Evolutionary conservation across 2,113 vertebrate genomes (phyloP), one percentile per base, ranked within the genome.

Genomic region (Orthonyx spaldingii): DNA sequence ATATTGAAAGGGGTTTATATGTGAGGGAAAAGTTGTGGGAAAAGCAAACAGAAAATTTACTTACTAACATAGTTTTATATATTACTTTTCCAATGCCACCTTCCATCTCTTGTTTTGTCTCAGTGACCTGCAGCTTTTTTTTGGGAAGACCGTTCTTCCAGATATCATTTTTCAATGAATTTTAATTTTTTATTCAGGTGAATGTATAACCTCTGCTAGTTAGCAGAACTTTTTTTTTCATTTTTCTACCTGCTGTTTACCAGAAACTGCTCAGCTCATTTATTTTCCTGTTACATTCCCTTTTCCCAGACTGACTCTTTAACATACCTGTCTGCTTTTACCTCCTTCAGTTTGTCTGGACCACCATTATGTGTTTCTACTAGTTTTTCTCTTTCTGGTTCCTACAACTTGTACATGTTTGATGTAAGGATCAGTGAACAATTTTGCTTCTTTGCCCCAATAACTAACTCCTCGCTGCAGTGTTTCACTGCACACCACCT

Each of bases 381-480:
- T 47, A 19, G 9, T 37, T 89, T 82, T 77, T 32, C 14, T 41
- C 14, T 50, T 81, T 68, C 28, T 68, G 17, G 39, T 55, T 61
- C 18, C 59, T 72, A 33, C 5, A 52, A 1, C 5, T 56, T 69
- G 13, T 26, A 57, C 11, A 14, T 16, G 35, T 72, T 82, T 63
- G 7, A 3, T 50, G 24, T 19, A 39, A 96, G 33, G 32, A 70
- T n/a, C 13, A n/a, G 16, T 13, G 22, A 30, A 86, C 17, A n/a
- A 26, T 63, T 88, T 77, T 70, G 6, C 16, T 18, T 35, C 11
- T 50, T 8, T 90, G 3, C 2, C 5, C 24, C 47, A n/a, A 22
- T 19, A 70, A 60, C 23, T 16, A 46, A 32, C 7, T 30, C 20
- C 39, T 61, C 0, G 0, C n/a, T 10, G 17, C 22, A 37, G 19